Base-by-base conservation (phyloP, 2,888 invertebrate genomes). In the Griposia aprilina region DNA sequence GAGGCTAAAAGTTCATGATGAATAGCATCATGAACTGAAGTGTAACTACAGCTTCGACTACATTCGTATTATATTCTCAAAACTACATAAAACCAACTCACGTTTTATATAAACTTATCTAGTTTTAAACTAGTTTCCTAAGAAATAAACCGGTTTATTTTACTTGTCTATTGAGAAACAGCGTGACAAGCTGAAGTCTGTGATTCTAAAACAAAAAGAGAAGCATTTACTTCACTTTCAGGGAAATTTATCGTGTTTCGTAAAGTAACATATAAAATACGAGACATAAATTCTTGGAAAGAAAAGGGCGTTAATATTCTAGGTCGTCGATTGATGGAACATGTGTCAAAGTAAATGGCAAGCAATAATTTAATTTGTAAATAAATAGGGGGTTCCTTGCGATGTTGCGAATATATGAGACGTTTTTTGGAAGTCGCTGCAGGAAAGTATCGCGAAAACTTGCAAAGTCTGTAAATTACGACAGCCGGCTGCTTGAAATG, bases 81-180 rank as follows among this genome's bases (percentile, higher is more conserved):
- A 69, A 52, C 15, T 41, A 48, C 50, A 74, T 69, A 55, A 59
- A 76, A 57, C 45, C 63, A 63, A 52, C 36, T 67, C 82, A 82
- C 82, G 60, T 76, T 76, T 83, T 55, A 81, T 59, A 74, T 74
- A 62, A 85, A 69, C 55, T 68, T 81, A 75, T 69, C 59, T 45
- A 48, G 67, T 76, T 72, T 71, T 45, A 86, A 82, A 74, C 78
- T 36, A 84, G 52, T 73, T 52, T 78, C 36, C 26, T 48, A 45
- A 71, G 62, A 68, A 73, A 76, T 48, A 86, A 52, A 82, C 50
- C 60, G 59, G 77, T 82, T 86, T 82, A 66, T 70, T 69, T 74
- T 65, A 70, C 71, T 72, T 57, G 50, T 52, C 65, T 23, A 36
- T 52, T 72, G 23, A 69, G 52, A 65, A 70, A 74, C 59, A 57